Conservation (phyloP, 2,888 invertebrate genomes). For the Diaprepes abbreviatus region DNA sequence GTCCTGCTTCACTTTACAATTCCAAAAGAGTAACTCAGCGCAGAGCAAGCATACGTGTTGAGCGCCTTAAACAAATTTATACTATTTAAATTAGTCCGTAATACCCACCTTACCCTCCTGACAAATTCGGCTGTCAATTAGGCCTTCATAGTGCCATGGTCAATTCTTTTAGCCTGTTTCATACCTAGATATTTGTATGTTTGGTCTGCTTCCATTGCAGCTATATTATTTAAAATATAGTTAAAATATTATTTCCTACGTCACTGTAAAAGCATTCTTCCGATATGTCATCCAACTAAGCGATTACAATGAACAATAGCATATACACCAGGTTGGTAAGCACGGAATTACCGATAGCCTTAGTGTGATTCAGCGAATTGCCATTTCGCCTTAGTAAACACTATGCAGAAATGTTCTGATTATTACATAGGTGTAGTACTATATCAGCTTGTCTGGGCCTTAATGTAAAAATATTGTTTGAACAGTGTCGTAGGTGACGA, state of each 20-base stretch:
- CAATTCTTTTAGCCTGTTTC: too few species aligned
- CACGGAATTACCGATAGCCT: slow-evolving; percentile 2
- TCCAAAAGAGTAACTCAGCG: too few species aligned
- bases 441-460: neutral
- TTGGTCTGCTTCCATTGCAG: too few species aligned
- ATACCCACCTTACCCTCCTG: too few species aligned
- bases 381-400: slow-evolving; percentile 1
- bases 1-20: too few species aligned
- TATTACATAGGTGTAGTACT: slow-evolving; percentile 7
- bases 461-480: neutral
- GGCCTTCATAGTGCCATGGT: too few species aligned
- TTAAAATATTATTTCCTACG: neutral
- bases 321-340: neutral
- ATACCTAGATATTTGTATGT: too few species aligned
- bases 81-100: too few species aligned
- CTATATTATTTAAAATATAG: too few species aligned
- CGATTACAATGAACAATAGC: slow-evolving; percentile 6
- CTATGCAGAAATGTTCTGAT: neutral
- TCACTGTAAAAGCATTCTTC: neutral
- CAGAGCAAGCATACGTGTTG: too few species aligned
- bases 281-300: neutral
- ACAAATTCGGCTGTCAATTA: too few species aligned
- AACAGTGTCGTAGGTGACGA: neutral
- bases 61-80: too few species aligned
- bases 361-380: slow-evolving; percentile 2